Conservation (phyloP, 2,113 vertebrate species). For the Enhydra lutris region DNA sequence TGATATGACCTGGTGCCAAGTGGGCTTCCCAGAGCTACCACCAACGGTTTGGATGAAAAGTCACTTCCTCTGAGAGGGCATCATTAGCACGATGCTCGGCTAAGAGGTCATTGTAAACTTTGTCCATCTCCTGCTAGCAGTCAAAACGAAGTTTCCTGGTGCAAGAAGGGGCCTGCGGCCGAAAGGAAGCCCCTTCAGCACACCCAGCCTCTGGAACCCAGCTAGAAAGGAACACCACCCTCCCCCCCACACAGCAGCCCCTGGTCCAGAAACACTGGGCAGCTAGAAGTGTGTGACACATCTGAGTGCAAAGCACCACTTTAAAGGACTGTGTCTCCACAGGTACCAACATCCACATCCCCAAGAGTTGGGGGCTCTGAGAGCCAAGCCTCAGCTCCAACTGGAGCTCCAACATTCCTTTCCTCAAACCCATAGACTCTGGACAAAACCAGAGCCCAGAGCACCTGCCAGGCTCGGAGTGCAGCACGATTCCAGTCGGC, state of each 20-base stretch:
- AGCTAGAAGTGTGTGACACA: neutral
- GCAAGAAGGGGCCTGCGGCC: neutral
- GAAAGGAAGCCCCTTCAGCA: neutral
- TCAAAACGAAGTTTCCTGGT: neutral
- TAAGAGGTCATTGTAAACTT: fast-evolving
- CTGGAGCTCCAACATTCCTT: neutral
- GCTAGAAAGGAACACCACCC: neutral
- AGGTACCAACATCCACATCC: neutral
- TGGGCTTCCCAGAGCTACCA: neutral
- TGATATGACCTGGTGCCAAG: neutral
- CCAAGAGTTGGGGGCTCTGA: too few relatives aligned
- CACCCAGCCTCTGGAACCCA: neutral
- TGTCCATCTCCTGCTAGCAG: neutral
- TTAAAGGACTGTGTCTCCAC: neutral
- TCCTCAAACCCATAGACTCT: neutral
- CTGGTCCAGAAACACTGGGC: too few relatives aligned
- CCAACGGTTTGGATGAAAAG: fast-evolving
- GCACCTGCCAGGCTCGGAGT: neutral
- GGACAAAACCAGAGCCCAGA: neutral
- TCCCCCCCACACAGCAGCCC: neutral
- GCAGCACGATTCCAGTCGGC: neutral
- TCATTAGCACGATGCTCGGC: neutral
- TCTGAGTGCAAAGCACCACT: too few relatives aligned
- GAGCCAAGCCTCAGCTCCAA: neutral
- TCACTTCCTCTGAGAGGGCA: neutral